Percentiles rank a stretch among this genome's conserved stretches.
phyloP scores from a whole-genome alignment of 2,797 vertebrate species.

The Coendou prehensilis region DNA sequence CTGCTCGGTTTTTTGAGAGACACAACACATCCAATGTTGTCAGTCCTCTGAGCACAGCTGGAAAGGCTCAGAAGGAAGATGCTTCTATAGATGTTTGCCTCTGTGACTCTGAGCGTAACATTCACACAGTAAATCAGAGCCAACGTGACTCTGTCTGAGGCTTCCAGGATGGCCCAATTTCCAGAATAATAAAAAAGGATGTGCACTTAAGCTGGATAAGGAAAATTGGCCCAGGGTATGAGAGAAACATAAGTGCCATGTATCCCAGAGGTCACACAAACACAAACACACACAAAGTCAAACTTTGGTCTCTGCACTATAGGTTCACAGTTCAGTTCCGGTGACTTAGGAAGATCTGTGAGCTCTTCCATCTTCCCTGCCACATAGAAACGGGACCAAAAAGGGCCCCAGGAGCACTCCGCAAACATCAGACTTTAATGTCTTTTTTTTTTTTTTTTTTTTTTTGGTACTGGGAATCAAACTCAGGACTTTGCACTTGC shows the following conservation, averaged over 20 bases:
- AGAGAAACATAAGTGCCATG: not conserved
- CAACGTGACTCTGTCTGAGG: not conserved
- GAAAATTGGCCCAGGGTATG: not conserved
- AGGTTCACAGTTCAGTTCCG: not conserved
- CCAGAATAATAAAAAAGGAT: constrained; percentile 47
- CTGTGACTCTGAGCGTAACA: not conserved
- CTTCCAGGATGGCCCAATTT: constrained; percentile 9
- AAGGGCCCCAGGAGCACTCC: not conserved
- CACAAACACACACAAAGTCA: not conserved
- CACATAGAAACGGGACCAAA: not conserved
- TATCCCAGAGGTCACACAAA: not conserved
- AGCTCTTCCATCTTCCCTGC: not conserved
- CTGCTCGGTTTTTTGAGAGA: not conserved
- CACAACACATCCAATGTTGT: not conserved
- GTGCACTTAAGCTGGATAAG: constrained; percentile 54
- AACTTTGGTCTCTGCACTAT: not conserved
- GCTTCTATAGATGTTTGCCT: not conserved
- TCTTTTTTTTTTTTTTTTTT: not conserved
- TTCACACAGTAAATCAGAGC: not conserved
- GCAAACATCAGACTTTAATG: not conserved
- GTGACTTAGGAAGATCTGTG: not conserved
- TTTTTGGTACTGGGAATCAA: no score
- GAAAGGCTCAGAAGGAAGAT: constrained; percentile 6
- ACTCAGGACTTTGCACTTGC: no score
- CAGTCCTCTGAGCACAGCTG: not conserved